Evolutionary conservation across 2,888 invertebrate genomes (phyloP).

Genomic region (Drosophila limbata): DNA sequence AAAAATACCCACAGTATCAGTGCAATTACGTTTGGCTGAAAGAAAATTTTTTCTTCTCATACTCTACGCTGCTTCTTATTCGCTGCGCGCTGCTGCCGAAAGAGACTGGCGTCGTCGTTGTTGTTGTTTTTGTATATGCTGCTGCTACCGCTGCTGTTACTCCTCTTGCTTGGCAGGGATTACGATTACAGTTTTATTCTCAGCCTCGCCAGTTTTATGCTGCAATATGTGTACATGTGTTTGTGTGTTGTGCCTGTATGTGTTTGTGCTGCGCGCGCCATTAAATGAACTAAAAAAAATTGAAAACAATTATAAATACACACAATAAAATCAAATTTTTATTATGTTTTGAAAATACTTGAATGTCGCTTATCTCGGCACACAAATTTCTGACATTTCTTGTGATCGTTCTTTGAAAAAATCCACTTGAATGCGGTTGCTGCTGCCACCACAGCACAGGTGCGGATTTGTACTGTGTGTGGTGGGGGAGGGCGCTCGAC

Average conservation of each 20-base stretch:
- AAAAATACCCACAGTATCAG: conserved; percentile 38
- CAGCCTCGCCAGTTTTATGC: conserved; percentile 67
- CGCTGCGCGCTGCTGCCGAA: conserved; percentile 60
- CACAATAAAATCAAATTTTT: conserved; percentile 75
- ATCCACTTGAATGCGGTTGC: conserved; percentile 61
- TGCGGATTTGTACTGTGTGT: conserved; percentile 41
- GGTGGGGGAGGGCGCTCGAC: background rate
- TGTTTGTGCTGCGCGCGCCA: conserved; percentile 69
- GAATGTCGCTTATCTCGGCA: conserved; percentile 64
- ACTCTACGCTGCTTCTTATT: conserved; percentile 58
- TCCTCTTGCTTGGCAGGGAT: conserved; percentile 61
- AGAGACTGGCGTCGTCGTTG: conserved; percentile 57
- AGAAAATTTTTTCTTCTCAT: conserved; percentile 67
- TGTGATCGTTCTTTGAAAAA: conserved; percentile 37
- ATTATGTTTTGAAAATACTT: conserved; percentile 79
- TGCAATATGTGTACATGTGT: conserved; percentile 58
- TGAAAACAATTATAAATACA: conserved; percentile 75
- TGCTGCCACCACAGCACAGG: conserved; percentile 46
- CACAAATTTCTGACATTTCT: conserved; percentile 47
- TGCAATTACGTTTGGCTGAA: conserved; percentile 71
- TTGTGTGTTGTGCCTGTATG: conserved; percentile 45
- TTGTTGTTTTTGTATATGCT: conserved; percentile 54
- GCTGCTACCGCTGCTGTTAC: conserved; percentile 35
- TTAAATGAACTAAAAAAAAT: conserved; percentile 66
- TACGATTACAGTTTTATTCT: conserved; percentile 75